phyloP scores from a whole-genome alignment of 2,888 invertebrate species.

The Amblyteles armatorius region DNA sequence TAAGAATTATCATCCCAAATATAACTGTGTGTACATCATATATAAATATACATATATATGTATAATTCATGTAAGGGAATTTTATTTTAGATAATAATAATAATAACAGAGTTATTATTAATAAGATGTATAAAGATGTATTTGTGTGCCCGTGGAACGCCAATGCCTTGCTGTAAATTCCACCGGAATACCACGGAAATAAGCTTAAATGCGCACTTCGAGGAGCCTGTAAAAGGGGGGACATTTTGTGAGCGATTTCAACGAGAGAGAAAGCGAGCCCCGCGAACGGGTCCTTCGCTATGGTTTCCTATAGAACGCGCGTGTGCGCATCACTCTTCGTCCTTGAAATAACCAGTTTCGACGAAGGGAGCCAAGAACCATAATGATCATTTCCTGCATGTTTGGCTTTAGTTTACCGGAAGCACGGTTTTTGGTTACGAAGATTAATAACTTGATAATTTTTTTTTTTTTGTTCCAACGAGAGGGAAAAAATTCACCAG shows the following conservation, averaged over 20 bases:
- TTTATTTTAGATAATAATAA: too few relatives aligned
- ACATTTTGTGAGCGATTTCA: neutral
- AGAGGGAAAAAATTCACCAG: neutral
- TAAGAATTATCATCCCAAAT: too few relatives aligned
- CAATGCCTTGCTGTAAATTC: neutral
- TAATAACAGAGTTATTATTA: too few relatives aligned
- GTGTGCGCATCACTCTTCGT: slow-evolving; percentile 36
- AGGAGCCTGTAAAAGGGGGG: neutral
- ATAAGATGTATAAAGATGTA: too few relatives aligned
- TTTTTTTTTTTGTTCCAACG: neutral
- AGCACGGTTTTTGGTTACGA: neutral
- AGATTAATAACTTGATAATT: neutral
- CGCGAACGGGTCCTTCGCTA: neutral
- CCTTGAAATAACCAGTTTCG: slow-evolving; percentile 61
- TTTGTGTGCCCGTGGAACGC: neutral
- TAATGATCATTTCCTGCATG: neutral
- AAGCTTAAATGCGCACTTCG: neutral
- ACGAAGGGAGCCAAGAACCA: slow-evolving; percentile 31
- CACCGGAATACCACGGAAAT: neutral
- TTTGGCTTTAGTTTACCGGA: slow-evolving; percentile 42
- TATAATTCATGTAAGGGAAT: too few relatives aligned
- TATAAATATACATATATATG: too few relatives aligned
- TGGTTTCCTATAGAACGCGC: slow-evolving; percentile 15
- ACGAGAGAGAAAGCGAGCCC: neutral
- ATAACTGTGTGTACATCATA: too few relatives aligned